phyloP scores from a whole-genome alignment of 1,140 invertebrate species.

The Coenobita brevimanus region DNA sequence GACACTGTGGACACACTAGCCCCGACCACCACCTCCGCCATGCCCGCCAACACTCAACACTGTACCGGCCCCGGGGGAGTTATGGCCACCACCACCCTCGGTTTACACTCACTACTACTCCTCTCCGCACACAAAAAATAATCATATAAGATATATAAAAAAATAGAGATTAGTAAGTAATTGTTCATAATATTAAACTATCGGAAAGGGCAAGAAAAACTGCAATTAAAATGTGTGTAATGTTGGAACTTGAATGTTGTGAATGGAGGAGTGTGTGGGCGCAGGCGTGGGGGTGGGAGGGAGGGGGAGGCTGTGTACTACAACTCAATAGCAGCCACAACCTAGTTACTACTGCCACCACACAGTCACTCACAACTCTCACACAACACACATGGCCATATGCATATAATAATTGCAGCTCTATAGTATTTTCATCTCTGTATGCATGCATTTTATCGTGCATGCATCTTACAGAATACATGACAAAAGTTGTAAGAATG shows the following conservation, averaged over 20 bases:
- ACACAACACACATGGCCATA: background rate
- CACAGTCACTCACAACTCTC: background rate
- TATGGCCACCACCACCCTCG: background rate
- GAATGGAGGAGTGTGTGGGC: constrained; percentile 41
- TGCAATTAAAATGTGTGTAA: background rate
- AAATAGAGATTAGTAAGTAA: too few species aligned
- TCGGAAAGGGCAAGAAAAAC: background rate
- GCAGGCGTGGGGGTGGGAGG: constrained; percentile 27
- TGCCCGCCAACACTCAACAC: constrained; percentile 38
- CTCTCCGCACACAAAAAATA: background rate
- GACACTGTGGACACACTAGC: background rate
- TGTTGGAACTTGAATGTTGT: constrained; percentile 60
- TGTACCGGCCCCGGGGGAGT: background rate
- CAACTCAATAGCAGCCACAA: constrained; percentile 44
- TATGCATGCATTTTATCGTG: too few species aligned
- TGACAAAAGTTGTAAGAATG: too few species aligned
- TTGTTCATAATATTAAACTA: background rate
- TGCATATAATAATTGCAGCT: too few species aligned
- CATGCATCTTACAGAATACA: too few species aligned
- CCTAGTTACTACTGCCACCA: background rate
- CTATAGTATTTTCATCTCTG: too few species aligned
- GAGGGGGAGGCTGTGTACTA: constrained; percentile 20
- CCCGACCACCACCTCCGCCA: constrained; percentile 48
- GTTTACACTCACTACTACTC: background rate
- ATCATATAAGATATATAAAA: background rate